Evolutionary conservation across 2,888 invertebrate genomes (phyloP), one percentile per base, ranked within the genome.

Genomic region (Idaea straminata): DNA sequence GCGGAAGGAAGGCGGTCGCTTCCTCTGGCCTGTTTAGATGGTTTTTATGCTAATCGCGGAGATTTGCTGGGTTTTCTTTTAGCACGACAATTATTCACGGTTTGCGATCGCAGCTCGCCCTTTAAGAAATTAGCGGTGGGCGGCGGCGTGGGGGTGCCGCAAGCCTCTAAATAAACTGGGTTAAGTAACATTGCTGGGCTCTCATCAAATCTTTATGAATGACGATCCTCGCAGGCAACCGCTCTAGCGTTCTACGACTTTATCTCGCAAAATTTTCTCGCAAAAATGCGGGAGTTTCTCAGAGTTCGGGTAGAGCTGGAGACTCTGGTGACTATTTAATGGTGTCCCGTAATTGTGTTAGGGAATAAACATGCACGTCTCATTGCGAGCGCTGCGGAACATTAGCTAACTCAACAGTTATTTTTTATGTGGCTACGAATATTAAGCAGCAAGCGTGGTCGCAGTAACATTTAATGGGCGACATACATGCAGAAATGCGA

Each of bases 21-120:
- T 91, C 89, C 89, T 83, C 77, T 83, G 80, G 87, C 77, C 89
- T 88, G 91, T 89, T 92, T 89, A 90, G 91, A 84, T 88, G 90
- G 84, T 89, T 91, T 92, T 92, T 92, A 92, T 92, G 92, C 82
- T 91, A 92, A 92, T 92, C 88, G 83, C 68, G 77, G 83, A 87
- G 89, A 89, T 92, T 92, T 87, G 86, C 86, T 83, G 86, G 85
- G 83, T 80, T 88, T 88, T 89, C 87, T 88, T 88, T 90, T 87
- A 84, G 87, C 83, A 79, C 80, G 82, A 86, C 85, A 85, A 89
- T 92, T 91, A 91, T 91, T 91, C 87, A 90, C 83, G 77, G 82
- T 75, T 81, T 75, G 83, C 76, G 80, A 79, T 73, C 80, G 78
- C 79, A 71, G 70, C 68, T 77, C 75, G 80, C 82, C 83, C 84